A percentile compares a stretch with the other conserved stretches of the same genome.
Conservation (phyloP, 2,797 vertebrate genomes). For the Urosaurus nigricauda region DNA sequence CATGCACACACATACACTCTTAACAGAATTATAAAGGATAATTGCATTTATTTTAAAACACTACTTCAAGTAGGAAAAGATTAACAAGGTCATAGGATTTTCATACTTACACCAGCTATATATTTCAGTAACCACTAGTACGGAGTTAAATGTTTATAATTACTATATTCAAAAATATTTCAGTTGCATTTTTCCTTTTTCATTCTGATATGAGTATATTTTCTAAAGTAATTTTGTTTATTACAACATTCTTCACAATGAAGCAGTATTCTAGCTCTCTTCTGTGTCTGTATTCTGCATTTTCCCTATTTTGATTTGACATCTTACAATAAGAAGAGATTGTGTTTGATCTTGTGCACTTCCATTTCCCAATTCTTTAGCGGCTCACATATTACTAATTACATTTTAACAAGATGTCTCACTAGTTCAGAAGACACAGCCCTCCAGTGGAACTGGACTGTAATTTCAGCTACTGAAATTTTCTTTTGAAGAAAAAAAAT, state of each 20-base stretch:
- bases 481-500: constrained; percentile 18
- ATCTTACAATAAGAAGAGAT: neutral
- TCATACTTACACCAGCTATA: neutral
- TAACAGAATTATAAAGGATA: constrained; percentile 51
- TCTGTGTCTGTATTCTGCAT: constrained; percentile 5
- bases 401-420: neutral
- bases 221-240: neutral
- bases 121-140: neutral
- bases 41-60: constrained; percentile 23
- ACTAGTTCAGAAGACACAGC: neutral
- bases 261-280: neutral
- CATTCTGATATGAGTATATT: neutral
- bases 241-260: neutral
- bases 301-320: neutral
- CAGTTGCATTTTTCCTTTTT: constrained; percentile 34
- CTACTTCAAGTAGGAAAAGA: constrained; percentile 15
- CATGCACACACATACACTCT: constrained; percentile 10
- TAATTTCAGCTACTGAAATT: neutral
- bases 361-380: neutral
- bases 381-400: neutral
- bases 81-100: neutral
- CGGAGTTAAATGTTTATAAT: neutral
- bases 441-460: neutral
- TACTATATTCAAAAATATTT: neutral
- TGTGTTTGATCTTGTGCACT: neutral